Base-by-base conservation (phyloP, 2,113 vertebrate species). In the Tupaia chinensis region DNA sequence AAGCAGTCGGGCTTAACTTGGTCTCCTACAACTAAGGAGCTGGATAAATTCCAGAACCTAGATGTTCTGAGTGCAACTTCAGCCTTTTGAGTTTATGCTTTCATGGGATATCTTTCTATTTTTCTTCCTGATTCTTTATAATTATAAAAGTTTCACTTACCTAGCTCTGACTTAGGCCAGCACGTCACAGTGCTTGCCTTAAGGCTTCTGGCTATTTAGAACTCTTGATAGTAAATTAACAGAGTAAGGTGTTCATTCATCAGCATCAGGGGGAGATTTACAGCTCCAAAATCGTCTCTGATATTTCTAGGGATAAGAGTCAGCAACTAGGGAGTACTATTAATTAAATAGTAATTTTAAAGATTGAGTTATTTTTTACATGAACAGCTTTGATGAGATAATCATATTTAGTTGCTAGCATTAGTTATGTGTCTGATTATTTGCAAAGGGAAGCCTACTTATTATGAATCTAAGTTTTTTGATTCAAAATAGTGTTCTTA, bases 61-160 rank as follows among this genome's bases (percentile, higher is more conserved):
- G 56, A 97, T 91, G 86, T 85, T 94, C 97, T 95, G 65, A 96
- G 87, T 44, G 94, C 2, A 78, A 91, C 78, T 95, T 96, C 94
- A 89, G 95, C 29, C 22, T 97, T 95, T 93, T 56, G 86, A 20
- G 54, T 69, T 91, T 89, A 27, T 63, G n/a, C 34, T 73, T 92
- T 87, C 78, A 32, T 65, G 53, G n/a, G 22, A 17, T 82, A 68
- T n/a, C 54, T 88, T 54, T 63, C 25, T 95, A 58, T 96, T 96
- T 97, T 96, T 91, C 73, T 95, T 91, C 87, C 87, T 96, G 60
- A 97, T 98, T 97, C 97, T 29, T 91, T 97, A 58, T 44, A 93
- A 63, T 25, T 83, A 95, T 97, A 95, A 65, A 97, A 79, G 9
- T 96, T 97, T 93, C 60, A 65, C 87, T 96, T 97, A 22, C 77